Evolutionary conservation across 2,888 invertebrate species (phyloP).

Genomic region (Merodon equestris): DNA sequence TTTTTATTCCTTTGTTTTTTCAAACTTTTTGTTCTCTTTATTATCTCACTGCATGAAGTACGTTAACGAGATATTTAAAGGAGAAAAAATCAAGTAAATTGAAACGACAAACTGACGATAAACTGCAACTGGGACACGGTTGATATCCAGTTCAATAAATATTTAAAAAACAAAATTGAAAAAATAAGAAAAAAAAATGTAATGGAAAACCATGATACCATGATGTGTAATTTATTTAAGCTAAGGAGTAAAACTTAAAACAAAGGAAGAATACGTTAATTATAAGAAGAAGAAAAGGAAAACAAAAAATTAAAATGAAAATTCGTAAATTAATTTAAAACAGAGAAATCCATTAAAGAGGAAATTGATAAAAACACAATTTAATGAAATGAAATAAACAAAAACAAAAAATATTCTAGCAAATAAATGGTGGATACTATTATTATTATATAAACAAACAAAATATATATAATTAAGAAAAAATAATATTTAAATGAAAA

Average conservation of each 20-base stretch:
- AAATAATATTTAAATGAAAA: slow-evolving; percentile 57
- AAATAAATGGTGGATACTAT: slow-evolving; percentile 68
- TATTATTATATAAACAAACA: slow-evolving; percentile 55
- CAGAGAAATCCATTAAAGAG: background rate
- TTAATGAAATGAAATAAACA: slow-evolving; percentile 30
- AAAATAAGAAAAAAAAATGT: slow-evolving; percentile 15
- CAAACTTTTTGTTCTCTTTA: slow-evolving; percentile 9
- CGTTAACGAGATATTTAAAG: slow-evolving; percentile 23
- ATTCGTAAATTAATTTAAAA: slow-evolving; percentile 56
- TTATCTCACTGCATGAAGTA: slow-evolving; percentile 41
- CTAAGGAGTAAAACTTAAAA: slow-evolving; percentile 45
- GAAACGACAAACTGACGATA: slow-evolving; percentile 56
- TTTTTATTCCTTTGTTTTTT: slow-evolving; percentile 18
- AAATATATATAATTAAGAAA: slow-evolving; percentile 58
- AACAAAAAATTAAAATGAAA: slow-evolving; percentile 24
- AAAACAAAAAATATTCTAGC: slow-evolving; percentile 60
- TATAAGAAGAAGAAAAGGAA: slow-evolving; percentile 15
- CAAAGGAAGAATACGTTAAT: slow-evolving; percentile 6
- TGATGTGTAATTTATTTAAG: slow-evolving; percentile 67
- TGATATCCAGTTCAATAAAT: background rate
- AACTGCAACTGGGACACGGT: background rate
- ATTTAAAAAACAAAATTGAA: background rate
- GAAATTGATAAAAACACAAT: slow-evolving; percentile 1
- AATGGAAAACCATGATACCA: slow-evolving; percentile 50
- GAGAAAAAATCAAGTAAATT: slow-evolving; percentile 9